Evolutionary conservation across 2,888 invertebrate genomes (phyloP).

Genomic region (Operophtera brumata): DNA sequence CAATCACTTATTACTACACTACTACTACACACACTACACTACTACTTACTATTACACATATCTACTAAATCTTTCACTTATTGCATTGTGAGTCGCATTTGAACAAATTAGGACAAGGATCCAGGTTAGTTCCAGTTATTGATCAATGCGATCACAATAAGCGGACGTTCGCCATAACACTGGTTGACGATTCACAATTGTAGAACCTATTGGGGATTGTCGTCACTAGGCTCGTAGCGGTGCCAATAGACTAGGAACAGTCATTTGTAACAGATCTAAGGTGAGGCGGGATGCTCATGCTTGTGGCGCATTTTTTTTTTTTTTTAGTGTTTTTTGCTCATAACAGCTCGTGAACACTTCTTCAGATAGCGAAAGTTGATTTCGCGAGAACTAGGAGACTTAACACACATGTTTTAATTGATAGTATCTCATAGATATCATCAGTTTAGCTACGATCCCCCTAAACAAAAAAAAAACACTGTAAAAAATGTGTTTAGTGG

Average conservation of each 20-base stretch:
- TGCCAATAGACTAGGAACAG: constrained; percentile 7
- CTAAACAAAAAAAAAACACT: too few species aligned
- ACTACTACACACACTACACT: too few species aligned
- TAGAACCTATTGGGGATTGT: constrained; percentile 53
- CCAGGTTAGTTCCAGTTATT: constrained; percentile 53
- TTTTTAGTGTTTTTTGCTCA: too few species aligned
- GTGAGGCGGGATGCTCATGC: too few species aligned
- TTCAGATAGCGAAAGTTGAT: too few species aligned
- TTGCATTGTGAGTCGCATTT: constrained; percentile 24
- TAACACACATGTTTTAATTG: too few species aligned
- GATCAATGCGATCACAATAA: constrained; percentile 67
- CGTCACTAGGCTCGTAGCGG: constrained; percentile 33
- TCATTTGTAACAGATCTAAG: constrained; percentile 7
- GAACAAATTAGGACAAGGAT: constrained; percentile 62
- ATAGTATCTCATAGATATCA: too few species aligned
- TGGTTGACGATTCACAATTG: constrained; percentile 50
- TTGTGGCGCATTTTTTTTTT: too few species aligned
- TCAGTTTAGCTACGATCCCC: too few species aligned
- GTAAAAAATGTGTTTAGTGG: too few species aligned
- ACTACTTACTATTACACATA: background rate
- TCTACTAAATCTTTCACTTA: constrained; percentile 27
- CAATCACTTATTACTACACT: constrained; percentile 1
- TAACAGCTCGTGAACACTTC: too few species aligned
- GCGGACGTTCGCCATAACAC: constrained; percentile 66
- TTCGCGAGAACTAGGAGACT: too few species aligned